A percentile compares a stretch with the other conserved stretches of the same genome.
Evolutionary conservation across 2,797 vertebrate species (phyloP).

Genomic region (Paramormyrops hopkinsi): DNA sequence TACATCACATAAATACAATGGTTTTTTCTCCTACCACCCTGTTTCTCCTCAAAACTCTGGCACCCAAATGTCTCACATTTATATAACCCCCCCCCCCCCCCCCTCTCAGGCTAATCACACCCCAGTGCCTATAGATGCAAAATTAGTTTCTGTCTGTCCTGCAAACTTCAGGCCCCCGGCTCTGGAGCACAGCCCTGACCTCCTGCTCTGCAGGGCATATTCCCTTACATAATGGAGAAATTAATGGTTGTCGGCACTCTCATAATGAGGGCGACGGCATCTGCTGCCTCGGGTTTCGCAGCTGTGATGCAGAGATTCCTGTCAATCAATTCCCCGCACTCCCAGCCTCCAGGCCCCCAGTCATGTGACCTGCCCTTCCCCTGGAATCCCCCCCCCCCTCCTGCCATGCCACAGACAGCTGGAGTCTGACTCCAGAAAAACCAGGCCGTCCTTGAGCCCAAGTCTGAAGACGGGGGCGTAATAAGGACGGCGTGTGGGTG

Average conservation of each 20-base stretch:
- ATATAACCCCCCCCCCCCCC: background rate
- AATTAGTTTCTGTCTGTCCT: constrained; percentile 7
- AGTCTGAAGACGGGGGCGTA: background rate
- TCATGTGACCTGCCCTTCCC: background rate
- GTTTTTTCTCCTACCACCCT: background rate
- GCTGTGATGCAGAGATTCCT: constrained; percentile 11
- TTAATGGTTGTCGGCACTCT: background rate
- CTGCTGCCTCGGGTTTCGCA: constrained; percentile 10
- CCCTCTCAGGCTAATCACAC: background rate
- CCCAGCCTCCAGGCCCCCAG: background rate
- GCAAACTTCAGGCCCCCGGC: background rate
- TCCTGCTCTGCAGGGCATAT: background rate
- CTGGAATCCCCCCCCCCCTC: background rate
- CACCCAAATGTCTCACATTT: background rate
- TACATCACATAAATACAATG: background rate
- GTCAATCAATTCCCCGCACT: background rate
- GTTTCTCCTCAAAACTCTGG: background rate
- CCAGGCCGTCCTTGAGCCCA: background rate
- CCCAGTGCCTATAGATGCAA: background rate
- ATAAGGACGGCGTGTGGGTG: background rate
- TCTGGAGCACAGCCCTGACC: background rate
- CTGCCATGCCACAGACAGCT: background rate
- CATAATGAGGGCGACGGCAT: constrained; percentile 19
- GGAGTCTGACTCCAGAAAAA: background rate
- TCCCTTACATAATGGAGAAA: constrained; percentile 14